Base-by-base conservation (phyloP, 1,140 invertebrate genomes). In the Metopolophium dirhodum region DNA sequence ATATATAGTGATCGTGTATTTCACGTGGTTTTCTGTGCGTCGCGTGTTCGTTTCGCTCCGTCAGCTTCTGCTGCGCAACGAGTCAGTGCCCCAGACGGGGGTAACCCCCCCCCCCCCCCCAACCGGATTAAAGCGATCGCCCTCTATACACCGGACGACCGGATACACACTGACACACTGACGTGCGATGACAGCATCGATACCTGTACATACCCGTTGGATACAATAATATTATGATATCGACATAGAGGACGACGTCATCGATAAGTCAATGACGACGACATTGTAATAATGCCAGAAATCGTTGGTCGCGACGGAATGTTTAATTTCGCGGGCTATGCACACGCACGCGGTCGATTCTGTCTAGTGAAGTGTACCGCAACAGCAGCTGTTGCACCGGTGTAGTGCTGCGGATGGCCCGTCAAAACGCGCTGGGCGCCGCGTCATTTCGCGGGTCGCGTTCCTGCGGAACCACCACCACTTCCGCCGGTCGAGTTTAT, bases 291-390 rank as follows among this genome's bases (percentile, higher is more conserved):
- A 18, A 77, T 4, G 30, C 61, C 41, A 41, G 14, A 14, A 18
- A 4, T 7, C 61, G 61, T 77, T 14, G 30, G 23, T 22, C 41
- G 8, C 35, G 37, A 18, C 20, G 86, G 86, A 88, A 88, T 88
- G 45, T 88, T 88, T 88, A 88, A 88, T 88, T 88, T 90, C 89
- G 54, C 57, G 18, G n/a, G 37, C 0, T 23, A 61, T 51, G 35
- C 87, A 51, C 49, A 89, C 87, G 87, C 41, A 47, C 41, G 41
- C 22, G 82, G 22, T 83, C 9, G 20, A 41, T 2, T 41, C 20
- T 23, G 20, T 83, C 82, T 41, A 35, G 7, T 83, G 1, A 23
- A 83, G 35, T 83, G n/a, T 83, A 37, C 82, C 35, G n/a, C 22
- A 51, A 11, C 49, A 1, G 14, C 49, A 54, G 61, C 61, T 77